Percentiles rank a stretch among this genome's conserved stretches.
Conservation (phyloP, 2,888 invertebrate genomes). For the Theretra japonica region DNA sequence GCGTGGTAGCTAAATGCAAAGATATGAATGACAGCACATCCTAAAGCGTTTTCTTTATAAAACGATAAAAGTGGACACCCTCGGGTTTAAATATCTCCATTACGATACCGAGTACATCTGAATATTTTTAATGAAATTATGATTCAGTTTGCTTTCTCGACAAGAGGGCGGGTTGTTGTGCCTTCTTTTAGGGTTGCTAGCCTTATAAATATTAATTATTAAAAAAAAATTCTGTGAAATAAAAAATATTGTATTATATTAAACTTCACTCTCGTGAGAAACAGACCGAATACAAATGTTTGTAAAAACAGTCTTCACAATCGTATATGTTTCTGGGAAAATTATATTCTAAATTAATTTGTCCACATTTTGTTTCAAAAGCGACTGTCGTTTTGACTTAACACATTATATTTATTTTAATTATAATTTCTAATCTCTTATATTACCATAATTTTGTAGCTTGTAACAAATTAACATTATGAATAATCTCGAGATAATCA, state of each 20-base stretch:
- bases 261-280: no score
- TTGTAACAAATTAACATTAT: not conserved
- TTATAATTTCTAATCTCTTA: not conserved
- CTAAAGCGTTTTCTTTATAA: slow-evolving; percentile 16
- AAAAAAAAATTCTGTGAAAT: no score
- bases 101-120: slow-evolving; percentile 24
- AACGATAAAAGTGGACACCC: slow-evolving; percentile 21
- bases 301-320: no score
- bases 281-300: no score
- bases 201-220: not conserved
- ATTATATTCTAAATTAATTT: not conserved
- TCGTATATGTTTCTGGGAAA: not conserved
- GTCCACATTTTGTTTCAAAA: not conserved
- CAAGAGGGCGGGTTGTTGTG: slow-evolving; percentile 31
- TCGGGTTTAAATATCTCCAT: slow-evolving; percentile 10
- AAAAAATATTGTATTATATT: no score
- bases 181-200: slow-evolving; percentile 24
- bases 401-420: not conserved
- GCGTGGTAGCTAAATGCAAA: not conserved
- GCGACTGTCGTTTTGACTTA: not conserved
- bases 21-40: slow-evolving; percentile 3
- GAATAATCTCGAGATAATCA: not conserved
- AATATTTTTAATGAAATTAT: slow-evolving; percentile 39
- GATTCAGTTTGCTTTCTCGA: slow-evolving; percentile 44
- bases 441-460: not conserved